Evolutionary conservation across 2,797 vertebrate genomes (phyloP).

Genomic region (Pantherophis vulpinus): DNA sequence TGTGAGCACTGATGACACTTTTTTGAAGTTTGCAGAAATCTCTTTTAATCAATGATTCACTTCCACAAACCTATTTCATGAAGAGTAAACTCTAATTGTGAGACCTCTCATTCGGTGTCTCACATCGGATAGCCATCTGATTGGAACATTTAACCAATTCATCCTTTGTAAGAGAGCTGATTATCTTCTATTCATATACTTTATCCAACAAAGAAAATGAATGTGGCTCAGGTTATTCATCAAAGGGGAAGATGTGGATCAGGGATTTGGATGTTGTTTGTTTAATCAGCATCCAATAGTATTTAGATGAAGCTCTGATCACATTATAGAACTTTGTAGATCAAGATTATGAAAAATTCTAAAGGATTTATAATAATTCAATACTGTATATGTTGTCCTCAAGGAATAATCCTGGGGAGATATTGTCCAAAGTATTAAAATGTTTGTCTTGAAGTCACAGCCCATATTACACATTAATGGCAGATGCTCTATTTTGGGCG

Average conservation of each 20-base stretch:
- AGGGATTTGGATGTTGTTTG: background rate
- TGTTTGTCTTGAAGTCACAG: background rate
- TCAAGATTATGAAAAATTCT: background rate
- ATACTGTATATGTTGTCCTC: background rate
- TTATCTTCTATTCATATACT: background rate
- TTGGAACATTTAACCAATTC: background rate
- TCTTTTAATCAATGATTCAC: background rate
- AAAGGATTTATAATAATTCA: background rate
- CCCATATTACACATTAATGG: background rate
- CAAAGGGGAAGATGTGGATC: background rate
- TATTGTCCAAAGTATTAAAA: background rate
- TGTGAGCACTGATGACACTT: background rate
- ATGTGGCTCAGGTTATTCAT: background rate
- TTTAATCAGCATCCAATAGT: background rate
- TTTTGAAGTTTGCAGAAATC: background rate
- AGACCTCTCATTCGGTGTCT: background rate
- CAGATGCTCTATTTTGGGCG: slow-evolving; percentile 4
- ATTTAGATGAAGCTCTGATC: background rate
- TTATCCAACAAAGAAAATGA: background rate
- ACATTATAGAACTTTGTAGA: background rate
- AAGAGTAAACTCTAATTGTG: background rate
- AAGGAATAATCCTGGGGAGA: background rate
- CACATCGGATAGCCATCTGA: background rate
- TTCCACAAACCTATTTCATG: background rate
- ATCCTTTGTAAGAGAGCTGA: background rate